A percentile compares a stretch with the other conserved stretches of the same genome.
These are phyloP conservation scores for Tachina fera DNA, from an alignment of 2,888 invertebrate genomes.

Conservation along the genomic window DNA sequence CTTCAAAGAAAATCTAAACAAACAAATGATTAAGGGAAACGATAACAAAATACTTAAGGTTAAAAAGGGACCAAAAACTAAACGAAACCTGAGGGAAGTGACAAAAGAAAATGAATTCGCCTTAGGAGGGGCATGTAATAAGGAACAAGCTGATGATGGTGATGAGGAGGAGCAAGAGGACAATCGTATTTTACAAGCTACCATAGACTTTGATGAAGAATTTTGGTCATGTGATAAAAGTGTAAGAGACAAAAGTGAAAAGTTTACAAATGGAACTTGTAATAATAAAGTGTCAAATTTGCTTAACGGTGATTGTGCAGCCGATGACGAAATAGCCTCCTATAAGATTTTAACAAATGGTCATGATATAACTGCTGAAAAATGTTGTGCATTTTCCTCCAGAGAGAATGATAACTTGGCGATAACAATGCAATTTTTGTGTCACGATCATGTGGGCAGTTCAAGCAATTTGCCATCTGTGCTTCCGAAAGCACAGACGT, in stretches of 20 bases:
- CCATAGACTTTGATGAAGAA: constrained; percentile 49
- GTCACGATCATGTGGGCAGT: neutral
- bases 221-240: constrained; percentile 45
- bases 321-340: neutral
- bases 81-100: neutral
- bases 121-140: neutral
- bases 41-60: neutral
- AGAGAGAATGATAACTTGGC: constrained; percentile 29
- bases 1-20: constrained; percentile 15
- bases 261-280: neutral
- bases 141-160: neutral
- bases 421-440: constrained; percentile 31
- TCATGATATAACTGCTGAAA: neutral
- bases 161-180: neutral
- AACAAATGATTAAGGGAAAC: constrained; percentile 1
- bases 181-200: neutral
- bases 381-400: constrained; percentile 29
- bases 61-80: neutral
- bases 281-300: neutral
- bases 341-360: constrained; percentile 7
- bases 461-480: neutral
- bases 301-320: constrained; percentile 11
- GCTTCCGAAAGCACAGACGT: neutral
- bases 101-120: constrained; percentile 18
- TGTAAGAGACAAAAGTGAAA: neutral